Percentiles rank a stretch among this genome's conserved stretches.
Evolutionary conservation across 1,140 invertebrate species (phyloP).

Genomic region (Linepithema humile): DNA sequence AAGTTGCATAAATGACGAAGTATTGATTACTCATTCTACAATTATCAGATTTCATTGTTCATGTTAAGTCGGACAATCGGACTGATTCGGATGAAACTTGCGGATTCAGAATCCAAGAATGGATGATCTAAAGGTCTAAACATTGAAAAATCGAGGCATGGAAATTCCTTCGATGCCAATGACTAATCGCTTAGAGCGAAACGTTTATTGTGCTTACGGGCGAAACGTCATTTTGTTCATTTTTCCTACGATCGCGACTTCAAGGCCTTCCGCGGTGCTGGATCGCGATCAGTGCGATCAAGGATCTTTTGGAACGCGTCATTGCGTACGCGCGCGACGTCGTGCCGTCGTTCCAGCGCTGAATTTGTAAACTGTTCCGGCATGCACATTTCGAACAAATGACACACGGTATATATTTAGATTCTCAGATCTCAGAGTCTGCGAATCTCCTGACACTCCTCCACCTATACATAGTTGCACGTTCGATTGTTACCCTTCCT

Average conservation of each 20-base stretch:
- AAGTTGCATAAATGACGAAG: too few species aligned
- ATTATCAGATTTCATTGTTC: not conserved
- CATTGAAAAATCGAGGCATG: conserved; percentile 43
- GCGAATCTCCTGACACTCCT: not conserved
- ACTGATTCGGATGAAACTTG: conserved; percentile 14
- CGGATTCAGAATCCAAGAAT: conserved; percentile 38
- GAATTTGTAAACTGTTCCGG: conserved; percentile 42
- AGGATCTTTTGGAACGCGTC: conserved; percentile 47
- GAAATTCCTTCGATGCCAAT: conserved; percentile 68
- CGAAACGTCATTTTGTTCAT: conserved; percentile 32
- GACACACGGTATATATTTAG: conserved; percentile 40
- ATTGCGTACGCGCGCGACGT: conserved; percentile 37
- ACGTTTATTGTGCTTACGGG: conserved; percentile 45
- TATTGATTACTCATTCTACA: conserved; percentile 36
- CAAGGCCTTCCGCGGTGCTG: conserved; percentile 38
- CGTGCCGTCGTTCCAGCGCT: conserved; percentile 1
- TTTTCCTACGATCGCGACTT: conserved; percentile 29
- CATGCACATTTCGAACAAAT: conserved; percentile 27
- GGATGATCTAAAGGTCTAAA: conserved; percentile 45
- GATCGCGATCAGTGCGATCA: conserved; percentile 45
- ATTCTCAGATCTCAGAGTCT: not conserved
- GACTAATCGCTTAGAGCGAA: conserved; percentile 67
- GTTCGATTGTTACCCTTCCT: not conserved
- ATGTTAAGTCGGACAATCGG: not conserved
- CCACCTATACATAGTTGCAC: not conserved